Percentiles rank a stretch among this genome's conserved stretches.
phyloP scores from a whole-genome alignment of 2,797 vertebrate genomes.

The Notamacropus eugenii region DNA sequence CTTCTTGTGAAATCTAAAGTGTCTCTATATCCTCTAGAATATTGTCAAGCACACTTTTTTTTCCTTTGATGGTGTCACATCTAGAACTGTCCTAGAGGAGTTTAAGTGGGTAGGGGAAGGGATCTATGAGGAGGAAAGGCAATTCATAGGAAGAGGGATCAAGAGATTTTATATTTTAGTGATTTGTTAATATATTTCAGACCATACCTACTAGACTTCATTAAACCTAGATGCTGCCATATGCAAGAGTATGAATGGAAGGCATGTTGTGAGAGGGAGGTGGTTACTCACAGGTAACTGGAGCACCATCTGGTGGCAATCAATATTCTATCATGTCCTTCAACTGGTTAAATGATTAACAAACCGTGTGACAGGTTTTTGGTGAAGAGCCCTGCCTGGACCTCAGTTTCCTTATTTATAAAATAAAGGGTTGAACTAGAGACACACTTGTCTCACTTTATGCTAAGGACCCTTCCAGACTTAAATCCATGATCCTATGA shows the following conservation, averaged over 20 bases:
- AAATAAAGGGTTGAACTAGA: neutral
- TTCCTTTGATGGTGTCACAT: neutral
- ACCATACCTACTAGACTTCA: neutral
- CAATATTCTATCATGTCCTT: neutral
- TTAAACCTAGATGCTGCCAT: neutral
- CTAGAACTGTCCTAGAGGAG: neutral
- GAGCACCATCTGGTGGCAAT: neutral
- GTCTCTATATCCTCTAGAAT: neutral
- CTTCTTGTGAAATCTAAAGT: neutral
- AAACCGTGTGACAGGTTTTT: neutral
- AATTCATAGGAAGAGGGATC: neutral
- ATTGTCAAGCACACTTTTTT: neutral
- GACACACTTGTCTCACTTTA: neutral
- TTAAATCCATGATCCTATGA: neutral
- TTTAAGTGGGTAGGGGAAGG: neutral
- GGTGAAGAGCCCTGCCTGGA: neutral
- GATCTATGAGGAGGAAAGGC: neutral
- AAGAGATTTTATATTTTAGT: neutral
- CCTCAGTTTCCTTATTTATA: neutral
- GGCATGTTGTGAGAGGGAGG: neutral
- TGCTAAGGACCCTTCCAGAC: neutral
- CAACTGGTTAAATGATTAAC: neutral
- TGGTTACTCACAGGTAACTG: neutral
- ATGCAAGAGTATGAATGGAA: neutral
- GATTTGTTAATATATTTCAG: neutral